Evolutionary conservation across 1,140 invertebrate genomes (phyloP), one percentile per base, ranked within the genome.

Genomic region (Penaeus japonicus): DNA sequence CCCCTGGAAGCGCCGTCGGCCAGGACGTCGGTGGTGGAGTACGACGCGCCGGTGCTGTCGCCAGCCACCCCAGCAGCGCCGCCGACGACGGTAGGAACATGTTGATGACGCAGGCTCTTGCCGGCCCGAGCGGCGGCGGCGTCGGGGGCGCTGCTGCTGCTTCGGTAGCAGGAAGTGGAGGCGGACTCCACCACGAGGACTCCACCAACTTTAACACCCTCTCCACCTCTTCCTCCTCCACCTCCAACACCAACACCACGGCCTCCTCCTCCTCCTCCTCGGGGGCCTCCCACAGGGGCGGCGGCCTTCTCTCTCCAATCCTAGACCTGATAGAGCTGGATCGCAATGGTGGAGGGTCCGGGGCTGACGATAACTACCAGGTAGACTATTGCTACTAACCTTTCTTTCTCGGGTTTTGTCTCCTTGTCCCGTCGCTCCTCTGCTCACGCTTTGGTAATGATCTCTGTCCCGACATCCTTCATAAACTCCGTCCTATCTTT

Each of bases 361-460:
- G 47, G 53, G 84, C 27, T 86, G 75, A 86, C 75, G 65, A 73
- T 73, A 86, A 86, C 84, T 86, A 86, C 77, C 84, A 86, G 84
- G 84, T 86, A 86, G 75, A 57, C 57, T 73, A 55, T 57, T 77
- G 57, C 77, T 77, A 86, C 84, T 35, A 62, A 32, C 24, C 15
- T 65, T n/a, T 47, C 32, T 57, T 84, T 0, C 53, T 53, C 62
- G 22, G 10, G 10, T 12, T 7, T 47, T 12, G 7, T 47, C 39
- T 10, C 2, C 39, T 35, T 82, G 59, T n/a, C 47, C 3, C 78
- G 7, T 20, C 39, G 30, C 30, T 5, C 20, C 30, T 47, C 65
- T 39, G 47, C 5, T 22, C 47, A 18, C 24, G 39, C 30, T 24
- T 57, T 17, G 27, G 0, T 32, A 78, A n/a, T n/a, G n/a, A n/a